Percentiles rank a stretch among this genome's conserved stretches.
Evolutionary conservation across 2,797 vertebrate genomes (phyloP).

Genomic region (Pangasius mekongensis): DNA sequence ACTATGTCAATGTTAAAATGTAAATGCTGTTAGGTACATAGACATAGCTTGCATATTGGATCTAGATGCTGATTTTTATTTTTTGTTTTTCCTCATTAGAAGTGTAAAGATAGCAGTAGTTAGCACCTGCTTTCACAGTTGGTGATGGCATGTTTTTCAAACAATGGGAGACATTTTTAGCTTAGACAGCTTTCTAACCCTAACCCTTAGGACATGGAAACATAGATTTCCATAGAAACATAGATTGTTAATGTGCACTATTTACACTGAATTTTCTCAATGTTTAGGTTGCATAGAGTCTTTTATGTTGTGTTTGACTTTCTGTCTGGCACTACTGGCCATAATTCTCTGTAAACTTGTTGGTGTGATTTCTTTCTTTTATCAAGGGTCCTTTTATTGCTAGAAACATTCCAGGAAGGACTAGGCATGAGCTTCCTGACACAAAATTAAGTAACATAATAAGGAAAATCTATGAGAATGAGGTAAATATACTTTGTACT

Average conservation of each 20-base stretch:
- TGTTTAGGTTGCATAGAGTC: not conserved
- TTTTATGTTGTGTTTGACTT: not conserved
- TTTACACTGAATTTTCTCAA: not conserved
- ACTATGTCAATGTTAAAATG: not conserved
- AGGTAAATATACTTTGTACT: not conserved
- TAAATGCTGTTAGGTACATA: not conserved
- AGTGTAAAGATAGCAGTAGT: not conserved
- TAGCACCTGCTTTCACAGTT: not conserved
- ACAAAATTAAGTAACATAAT: not conserved
- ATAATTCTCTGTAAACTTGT: not conserved
- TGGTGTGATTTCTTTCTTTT: not conserved
- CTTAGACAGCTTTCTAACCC: no score
- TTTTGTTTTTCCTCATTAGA: not conserved
- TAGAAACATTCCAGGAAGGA: not conserved
- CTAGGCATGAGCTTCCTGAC: not conserved
- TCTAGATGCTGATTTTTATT: not conserved
- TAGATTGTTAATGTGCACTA: not conserved
- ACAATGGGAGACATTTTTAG: not conserved
- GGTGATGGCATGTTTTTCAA: not conserved
- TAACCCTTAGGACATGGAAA: no score
- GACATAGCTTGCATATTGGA: not conserved
- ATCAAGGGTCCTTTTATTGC: not conserved
- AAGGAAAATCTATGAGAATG: not conserved
- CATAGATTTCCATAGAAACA: not conserved
- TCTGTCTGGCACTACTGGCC: not conserved